Evolutionary conservation across 1,140 invertebrate genomes (phyloP).

Genomic region (Drosophila bocqueti): DNA sequence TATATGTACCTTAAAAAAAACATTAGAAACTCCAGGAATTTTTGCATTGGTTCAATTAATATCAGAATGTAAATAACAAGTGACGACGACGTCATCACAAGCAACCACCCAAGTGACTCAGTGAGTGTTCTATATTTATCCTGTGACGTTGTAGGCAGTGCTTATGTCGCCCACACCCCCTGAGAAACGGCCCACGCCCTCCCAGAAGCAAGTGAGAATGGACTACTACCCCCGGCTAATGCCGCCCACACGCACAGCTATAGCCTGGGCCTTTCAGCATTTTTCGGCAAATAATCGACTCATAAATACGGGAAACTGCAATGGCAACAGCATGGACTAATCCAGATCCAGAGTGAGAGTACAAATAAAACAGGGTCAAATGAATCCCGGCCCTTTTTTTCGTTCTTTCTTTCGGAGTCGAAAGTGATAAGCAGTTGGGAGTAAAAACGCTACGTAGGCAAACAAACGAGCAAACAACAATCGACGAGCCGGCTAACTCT

Average conservation of each 20-base stretch:
- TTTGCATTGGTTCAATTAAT: slow-evolving; percentile 56
- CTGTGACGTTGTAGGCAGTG: slow-evolving; percentile 51
- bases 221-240: slow-evolving; percentile 9
- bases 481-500: slow-evolving; percentile 3
- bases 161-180: slow-evolving; percentile 26
- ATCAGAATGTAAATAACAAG: slow-evolving; percentile 26
- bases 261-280: slow-evolving; percentile 1
- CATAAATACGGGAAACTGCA: slow-evolving; percentile 66
- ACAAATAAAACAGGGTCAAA: slow-evolving; percentile 64
- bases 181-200: slow-evolving; percentile 8
- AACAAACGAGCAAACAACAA: slow-evolving; percentile 44
- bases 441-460: slow-evolving; percentile 64
- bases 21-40: slow-evolving; percentile 32
- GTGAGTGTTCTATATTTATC: slow-evolving; percentile 51
- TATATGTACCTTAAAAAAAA: slow-evolving; percentile 10
- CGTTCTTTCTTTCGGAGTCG: slow-evolving; percentile 20
- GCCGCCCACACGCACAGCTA: slow-evolving; percentile 2
- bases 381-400: slow-evolving; percentile 26
- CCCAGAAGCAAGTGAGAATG: slow-evolving; percentile 41
- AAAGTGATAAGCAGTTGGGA: slow-evolving; percentile 37
- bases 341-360: slow-evolving; percentile 8
- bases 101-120: slow-evolving; percentile 36
- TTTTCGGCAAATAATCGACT: slow-evolving; percentile 61
- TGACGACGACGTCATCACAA: slow-evolving; percentile 50
- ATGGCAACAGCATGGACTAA: slow-evolving; percentile 54